Conservation (phyloP, 2,888 invertebrate genomes). For the Omphaloscelis lunosa region DNA sequence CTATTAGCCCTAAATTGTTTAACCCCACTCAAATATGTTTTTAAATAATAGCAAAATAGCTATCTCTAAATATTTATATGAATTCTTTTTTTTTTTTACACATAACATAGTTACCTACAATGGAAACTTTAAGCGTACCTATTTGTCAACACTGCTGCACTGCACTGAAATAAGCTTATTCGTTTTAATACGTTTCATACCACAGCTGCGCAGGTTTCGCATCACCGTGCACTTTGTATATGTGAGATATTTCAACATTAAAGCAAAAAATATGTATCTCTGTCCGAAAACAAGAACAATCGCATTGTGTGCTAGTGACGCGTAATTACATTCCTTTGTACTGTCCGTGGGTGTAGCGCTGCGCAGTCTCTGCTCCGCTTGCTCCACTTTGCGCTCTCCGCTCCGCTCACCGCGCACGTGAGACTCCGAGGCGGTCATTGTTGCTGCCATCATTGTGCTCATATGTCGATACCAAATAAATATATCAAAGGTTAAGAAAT, state of each 20-base stretch:
- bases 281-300: constrained; percentile 75
- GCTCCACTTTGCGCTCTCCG: constrained; percentile 33
- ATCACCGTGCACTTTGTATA: constrained; percentile 2
- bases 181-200: constrained; percentile 14
- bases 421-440: constrained; percentile 56
- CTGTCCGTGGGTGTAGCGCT: constrained; percentile 66
- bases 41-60: not conserved
- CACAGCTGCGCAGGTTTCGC: constrained; percentile 1
- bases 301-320: constrained; percentile 79
- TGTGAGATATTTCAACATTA: constrained; percentile 23
- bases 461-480: constrained; percentile 65
- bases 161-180: constrained; percentile 10
- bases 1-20: constrained; percentile 14
- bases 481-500: constrained; percentile 44
- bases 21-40: not conserved
- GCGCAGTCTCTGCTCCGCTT: constrained; percentile 51
- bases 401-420: constrained; percentile 50
- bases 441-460: constrained; percentile 62
- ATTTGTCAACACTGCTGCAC: constrained; percentile 3
- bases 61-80: not conserved
- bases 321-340: constrained; percentile 88
- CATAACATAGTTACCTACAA: constrained; percentile 11
- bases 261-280: constrained; percentile 32
- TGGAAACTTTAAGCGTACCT: constrained; percentile 13
- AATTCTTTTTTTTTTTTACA: constrained; percentile 11